Evolutionary conservation across 2,113 vertebrate species (phyloP), one percentile per base, ranked within the genome.

Genomic region (Dissostichus mawsoni): DNA sequence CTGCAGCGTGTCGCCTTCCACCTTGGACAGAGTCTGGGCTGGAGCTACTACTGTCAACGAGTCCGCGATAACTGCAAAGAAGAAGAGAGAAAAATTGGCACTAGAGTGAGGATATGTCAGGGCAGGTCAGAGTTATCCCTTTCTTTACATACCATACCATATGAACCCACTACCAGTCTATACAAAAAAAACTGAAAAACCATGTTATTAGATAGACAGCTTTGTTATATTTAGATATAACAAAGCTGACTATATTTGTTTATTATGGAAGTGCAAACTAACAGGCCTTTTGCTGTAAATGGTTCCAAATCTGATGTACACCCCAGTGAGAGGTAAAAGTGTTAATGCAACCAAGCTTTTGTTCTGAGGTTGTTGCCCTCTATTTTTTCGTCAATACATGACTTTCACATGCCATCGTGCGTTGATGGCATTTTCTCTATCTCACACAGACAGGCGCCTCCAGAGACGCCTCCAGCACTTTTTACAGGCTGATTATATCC

Each of bases 1-100:
- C 91, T 97, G 96, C 72, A 99, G 91, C 0, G 95, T 96, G 89
- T 98, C 97, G 0, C 94, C 97, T 65, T 99, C 98, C 81, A 99
- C 97, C 86, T 96, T 98, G 89, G 97, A 96, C 68, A 99, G 92
- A 0, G 96, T 97, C 94, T 98, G 97, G 0, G 96, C 91, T 1
- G 96, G 12, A 0, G 96, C 96, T 0, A 93, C 92, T 45, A 96
- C 96, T 2, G 95, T 94, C 86, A 99, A 93, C 0, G 97, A 95
- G 92, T 99, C 97, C 0, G 97, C 95, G 50, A 99, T 98, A 87
- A 99, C 98, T 99, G 96, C 33, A 88, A 91, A 41, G 36, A 29
- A 76, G 69, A 2, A 82, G 75, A 65, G 20, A 69, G 45, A 48
- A 56, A 18, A 20, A 29, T 2, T 82, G 17, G 20, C 53, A 10